phyloP scores from a whole-genome alignment of 92 coral and sea anemone species.

The Diadumene lineata region DNA sequence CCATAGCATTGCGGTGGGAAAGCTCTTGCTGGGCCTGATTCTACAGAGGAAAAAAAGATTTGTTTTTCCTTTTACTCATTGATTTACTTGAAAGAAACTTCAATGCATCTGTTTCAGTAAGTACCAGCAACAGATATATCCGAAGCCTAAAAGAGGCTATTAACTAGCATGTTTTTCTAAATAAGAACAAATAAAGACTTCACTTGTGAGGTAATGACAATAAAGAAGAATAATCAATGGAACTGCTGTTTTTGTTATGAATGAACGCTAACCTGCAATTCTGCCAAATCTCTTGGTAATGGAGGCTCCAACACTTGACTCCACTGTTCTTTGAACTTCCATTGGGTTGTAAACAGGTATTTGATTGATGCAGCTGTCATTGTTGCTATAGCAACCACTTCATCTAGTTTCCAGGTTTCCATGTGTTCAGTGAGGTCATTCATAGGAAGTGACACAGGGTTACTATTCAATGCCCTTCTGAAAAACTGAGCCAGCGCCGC shows the following conservation, averaged over 20 bases:
- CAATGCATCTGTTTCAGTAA: too few species aligned
- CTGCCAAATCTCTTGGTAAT: constrained; percentile 72
- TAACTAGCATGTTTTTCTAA: too few species aligned
- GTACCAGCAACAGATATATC: too few species aligned
- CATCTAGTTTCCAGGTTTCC: constrained; percentile 76
- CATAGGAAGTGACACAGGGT: constrained; percentile 55
- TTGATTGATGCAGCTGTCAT: constrained; percentile 74
- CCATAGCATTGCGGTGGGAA: constrained; percentile 66
- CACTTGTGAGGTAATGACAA: not conserved
- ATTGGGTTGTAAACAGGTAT: constrained; percentile 63
- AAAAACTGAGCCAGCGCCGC: constrained; percentile 86
- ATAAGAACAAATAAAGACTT: too few species aligned
- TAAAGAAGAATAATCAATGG: not conserved
- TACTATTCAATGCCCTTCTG: constrained; percentile 58
- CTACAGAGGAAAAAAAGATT: constrained; percentile 48
- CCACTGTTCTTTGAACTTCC: constrained; percentile 87
- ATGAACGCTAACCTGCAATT: constrained; percentile 53
- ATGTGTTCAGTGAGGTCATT: constrained; percentile 62
- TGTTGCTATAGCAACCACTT: constrained; percentile 73
- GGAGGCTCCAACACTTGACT: constrained; percentile 51
- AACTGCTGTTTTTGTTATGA: not conserved
- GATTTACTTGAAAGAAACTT: not conserved
- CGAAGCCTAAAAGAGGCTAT: too few species aligned
- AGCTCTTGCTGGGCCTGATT: constrained; percentile 81
- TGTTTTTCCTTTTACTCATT: not conserved